Evolutionary conservation across 2,113 vertebrate species (phyloP).

Genomic region (Mus musculus): DNA sequence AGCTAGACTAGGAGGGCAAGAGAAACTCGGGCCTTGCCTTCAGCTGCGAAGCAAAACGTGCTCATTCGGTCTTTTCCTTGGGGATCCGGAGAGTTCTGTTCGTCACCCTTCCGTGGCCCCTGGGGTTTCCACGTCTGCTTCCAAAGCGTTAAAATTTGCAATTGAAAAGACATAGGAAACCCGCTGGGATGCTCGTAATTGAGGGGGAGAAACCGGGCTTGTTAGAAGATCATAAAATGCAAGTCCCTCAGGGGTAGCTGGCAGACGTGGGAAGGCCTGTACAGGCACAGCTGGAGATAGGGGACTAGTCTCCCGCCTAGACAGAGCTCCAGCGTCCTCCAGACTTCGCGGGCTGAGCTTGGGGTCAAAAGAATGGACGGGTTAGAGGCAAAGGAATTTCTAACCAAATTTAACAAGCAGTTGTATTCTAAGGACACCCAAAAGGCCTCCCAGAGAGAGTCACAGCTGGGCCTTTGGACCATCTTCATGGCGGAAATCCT

Average conservation of each 20-base stretch:
- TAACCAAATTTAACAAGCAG: constrained; percentile 48
- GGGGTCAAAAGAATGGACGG: neutral
- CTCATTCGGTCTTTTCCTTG: neutral
- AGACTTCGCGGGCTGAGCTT: neutral
- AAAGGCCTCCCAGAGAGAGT: neutral
- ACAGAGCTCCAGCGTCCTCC: neutral
- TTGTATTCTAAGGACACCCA: neutral
- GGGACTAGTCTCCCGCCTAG: neutral
- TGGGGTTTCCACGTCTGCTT: neutral
- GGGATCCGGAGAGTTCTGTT: neutral
- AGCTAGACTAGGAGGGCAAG: neutral
- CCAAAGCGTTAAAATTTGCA: constrained; percentile 76
- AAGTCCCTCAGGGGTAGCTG: constrained; percentile 63
- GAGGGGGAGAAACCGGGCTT: constrained; percentile 75
- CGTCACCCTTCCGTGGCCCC: rapidly evolving
- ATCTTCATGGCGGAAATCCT: rapidly evolving
- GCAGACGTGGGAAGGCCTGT: rapidly evolving
- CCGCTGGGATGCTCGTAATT: constrained; percentile 73
- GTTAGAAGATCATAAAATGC: constrained; percentile 82
- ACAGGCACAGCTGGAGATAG: constrained; percentile 39
- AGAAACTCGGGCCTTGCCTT: neutral
- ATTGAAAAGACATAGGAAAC: constrained; percentile 73
- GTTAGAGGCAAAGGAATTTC: neutral
- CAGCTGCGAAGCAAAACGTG: rapidly evolving
- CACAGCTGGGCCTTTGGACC: neutral